Conservation (phyloP, 2,797 vertebrate genomes). For the Intellagama lesueurii region DNA sequence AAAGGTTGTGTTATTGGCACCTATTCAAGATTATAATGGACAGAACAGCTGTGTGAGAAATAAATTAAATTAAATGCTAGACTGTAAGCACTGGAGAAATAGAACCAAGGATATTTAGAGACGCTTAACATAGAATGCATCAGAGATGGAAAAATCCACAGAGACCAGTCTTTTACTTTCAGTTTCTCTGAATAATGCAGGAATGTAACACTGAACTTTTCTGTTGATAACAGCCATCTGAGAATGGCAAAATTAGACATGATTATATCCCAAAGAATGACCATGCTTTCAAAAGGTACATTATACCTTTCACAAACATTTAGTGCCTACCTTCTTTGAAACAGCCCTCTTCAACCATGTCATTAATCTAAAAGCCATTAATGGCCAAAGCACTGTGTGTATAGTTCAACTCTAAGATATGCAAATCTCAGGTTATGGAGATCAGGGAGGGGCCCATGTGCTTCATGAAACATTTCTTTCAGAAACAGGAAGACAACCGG, state of each 20-base stretch:
- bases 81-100: background rate
- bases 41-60: background rate
- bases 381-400: background rate
- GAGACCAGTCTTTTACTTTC: background rate
- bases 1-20: background rate
- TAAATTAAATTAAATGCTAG: too few species aligned
- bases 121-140: background rate
- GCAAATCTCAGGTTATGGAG: background rate
- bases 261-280: constrained; percentile 38
- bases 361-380: constrained; percentile 43
- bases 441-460: background rate
- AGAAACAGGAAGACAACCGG: background rate
- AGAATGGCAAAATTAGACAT: background rate
- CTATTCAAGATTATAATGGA: too few species aligned
- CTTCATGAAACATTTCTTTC: constrained; percentile 2
- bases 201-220: constrained; percentile 18
- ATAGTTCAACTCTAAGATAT: background rate
- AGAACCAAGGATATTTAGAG: background rate
- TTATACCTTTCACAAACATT: background rate
- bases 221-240: constrained; percentile 13
- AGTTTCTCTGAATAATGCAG: background rate
- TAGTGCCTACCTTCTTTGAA: constrained; percentile 42
- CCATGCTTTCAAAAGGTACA: constrained; percentile 40
- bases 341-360: constrained; percentile 34
- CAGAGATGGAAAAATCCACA: too few species aligned